Conservation (phyloP, 2,113 vertebrate genomes). For the Oceanodroma tethys region DNA sequence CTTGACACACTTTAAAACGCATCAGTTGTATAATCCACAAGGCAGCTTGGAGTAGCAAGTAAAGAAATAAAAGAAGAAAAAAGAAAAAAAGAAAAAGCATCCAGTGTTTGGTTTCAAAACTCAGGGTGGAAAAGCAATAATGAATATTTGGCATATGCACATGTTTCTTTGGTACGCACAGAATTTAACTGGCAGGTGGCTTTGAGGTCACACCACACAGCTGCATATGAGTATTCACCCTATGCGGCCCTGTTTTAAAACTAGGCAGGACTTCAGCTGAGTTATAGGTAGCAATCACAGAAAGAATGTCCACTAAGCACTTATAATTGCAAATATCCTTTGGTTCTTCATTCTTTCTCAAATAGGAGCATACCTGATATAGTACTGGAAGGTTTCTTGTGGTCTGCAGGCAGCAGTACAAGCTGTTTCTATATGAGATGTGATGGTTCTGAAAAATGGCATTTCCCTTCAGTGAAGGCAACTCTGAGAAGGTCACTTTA, state of each 20-base stretch:
- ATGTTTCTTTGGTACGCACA: background rate
- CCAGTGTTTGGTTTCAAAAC: background rate
- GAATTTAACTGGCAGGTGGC: background rate
- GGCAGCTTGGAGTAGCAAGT: background rate
- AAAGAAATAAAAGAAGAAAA: background rate
- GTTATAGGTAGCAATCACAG: background rate
- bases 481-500: background rate
- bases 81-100: background rate
- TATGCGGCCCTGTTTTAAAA: background rate
- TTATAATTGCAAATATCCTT: background rate
- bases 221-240: background rate
- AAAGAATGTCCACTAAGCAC: background rate
- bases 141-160: background rate
- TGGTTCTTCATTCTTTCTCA: background rate
- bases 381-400: background rate
- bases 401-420: background rate
- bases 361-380: background rate
- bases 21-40: background rate
- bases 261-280: background rate
- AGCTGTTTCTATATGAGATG: background rate
- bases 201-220: background rate
- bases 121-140: background rate
- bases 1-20: slow-evolving; percentile 14
- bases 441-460: background rate
- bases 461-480: background rate